These are phyloP conservation scores for Triplophysa dalaica DNA, from an alignment of 2,113 vertebrate species.

Conservation along the genomic window DNA sequence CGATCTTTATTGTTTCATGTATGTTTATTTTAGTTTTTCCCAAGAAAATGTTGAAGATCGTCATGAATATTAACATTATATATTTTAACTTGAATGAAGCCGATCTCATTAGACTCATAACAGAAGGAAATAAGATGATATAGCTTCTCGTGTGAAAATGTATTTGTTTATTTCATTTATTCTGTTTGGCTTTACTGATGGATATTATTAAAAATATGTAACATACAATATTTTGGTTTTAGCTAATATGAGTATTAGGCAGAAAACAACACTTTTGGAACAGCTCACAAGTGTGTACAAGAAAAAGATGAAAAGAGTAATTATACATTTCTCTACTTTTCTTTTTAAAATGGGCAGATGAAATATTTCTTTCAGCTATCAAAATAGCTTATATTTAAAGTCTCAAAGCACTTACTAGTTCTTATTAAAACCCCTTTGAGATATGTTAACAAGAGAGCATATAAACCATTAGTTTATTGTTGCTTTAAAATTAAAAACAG, in stretches of 20 bases:
- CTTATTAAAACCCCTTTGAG: not conserved
- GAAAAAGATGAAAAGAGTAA: not conserved
- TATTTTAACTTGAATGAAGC: no score
- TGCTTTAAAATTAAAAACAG: constrained; percentile 8
- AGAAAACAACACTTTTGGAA: not conserved
- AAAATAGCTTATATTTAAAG: not conserved
- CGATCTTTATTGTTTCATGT: not conserved
- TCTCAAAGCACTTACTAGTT: constrained; percentile 3
- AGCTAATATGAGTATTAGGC: not conserved
- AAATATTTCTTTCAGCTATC: not conserved
- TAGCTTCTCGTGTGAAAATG: no score
- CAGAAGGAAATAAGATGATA: no score
- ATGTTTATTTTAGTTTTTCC: no score
- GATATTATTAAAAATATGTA: no score
- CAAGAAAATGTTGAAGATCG: no score
- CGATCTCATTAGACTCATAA: no score
- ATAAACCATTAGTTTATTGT: not conserved
- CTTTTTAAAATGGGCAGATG: no score
- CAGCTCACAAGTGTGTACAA: not conserved
- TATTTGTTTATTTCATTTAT: no score
- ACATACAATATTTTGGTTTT: no score
- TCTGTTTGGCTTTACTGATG: no score
- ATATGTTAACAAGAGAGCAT: not conserved
- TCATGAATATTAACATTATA: no score
- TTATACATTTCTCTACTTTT: not conserved